Percentiles rank a stretch among this genome's conserved stretches.
These are phyloP conservation scores for Epinephelus coioides DNA, from an alignment of 2,797 vertebrate species.

Conservation along the genomic window DNA sequence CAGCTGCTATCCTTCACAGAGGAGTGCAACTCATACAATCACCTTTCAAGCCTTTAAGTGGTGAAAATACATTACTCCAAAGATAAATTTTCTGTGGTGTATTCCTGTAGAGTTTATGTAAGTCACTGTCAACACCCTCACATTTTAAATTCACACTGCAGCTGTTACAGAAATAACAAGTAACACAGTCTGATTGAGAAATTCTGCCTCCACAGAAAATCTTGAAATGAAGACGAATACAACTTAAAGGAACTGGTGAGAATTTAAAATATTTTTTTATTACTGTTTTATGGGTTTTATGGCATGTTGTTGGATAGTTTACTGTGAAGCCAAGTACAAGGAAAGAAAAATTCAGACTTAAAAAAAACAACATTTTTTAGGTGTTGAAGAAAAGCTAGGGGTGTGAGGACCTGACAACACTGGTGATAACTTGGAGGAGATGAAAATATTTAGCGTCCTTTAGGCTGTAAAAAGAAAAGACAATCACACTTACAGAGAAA, in stretches of 20 bases:
- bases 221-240: background rate
- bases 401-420: slow-evolving; percentile 2
- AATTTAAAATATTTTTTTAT: background rate
- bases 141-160: slow-evolving; percentile 16
- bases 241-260: background rate
- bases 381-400: slow-evolving; percentile 3
- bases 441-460: background rate
- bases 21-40: too few species aligned
- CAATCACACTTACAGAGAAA: slow-evolving; percentile 1
- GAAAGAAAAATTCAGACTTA: too few species aligned
- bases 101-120: background rate
- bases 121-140: slow-evolving; percentile 4
- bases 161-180: slow-evolving; percentile 10
- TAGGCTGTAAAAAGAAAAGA: slow-evolving; percentile 14
- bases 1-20: too few species aligned
- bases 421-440: background rate
- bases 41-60: background rate
- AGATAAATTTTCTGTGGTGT: background rate
- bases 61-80: background rate
- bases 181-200: background rate
- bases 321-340: background rate
- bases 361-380: background rate
- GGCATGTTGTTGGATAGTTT: background rate
- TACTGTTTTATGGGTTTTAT: too few species aligned
- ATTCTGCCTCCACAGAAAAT: background rate